Evolutionary conservation across 2,888 invertebrate species (phyloP), one percentile per base, ranked within the genome.

Genomic region (Rhingia rostrata): DNA sequence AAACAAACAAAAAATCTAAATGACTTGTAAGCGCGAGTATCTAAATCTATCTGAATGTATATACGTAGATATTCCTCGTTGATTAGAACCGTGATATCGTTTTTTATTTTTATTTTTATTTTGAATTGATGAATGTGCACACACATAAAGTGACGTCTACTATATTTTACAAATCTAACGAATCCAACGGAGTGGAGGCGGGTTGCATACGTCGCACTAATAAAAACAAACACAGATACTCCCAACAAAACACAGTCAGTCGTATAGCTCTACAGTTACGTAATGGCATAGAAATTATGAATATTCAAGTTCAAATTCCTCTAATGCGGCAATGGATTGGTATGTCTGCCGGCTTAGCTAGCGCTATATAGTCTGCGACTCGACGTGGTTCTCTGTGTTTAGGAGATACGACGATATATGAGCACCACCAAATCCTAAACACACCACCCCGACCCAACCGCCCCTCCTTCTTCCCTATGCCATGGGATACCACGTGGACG

Each of bases 281-380:
- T 58, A 67, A 77, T 61, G 22, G 66, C 37, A 60, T 77, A 72
- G 77, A 77, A 81, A 82, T 77, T 82, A 77, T 77, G 72, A 77
- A 82, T 82, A 82, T 77, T 82, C 82, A 82, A 82, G 82, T 82
- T 82, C 82, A 77, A 72, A 82, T 77, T 66, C 64, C 66, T 70
- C 60, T 60, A 70, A 77, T 81, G 64, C 54, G n/a, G 60, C 30
- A 22, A 7, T 72, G 37, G 14, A 37, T 30, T 32, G 54, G n/a
- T 43, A 32, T 30, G 53, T 61, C 35, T 73, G 45, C 63, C 63
- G 72, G 72, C 61, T 72, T 61, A 61, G 61, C 43, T 51, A 41
- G 58, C 22, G 22, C 6, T 33, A 47, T 47, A 35, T 72, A 33
- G 43, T 43, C 72, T 53, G 41, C 35, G 43, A 61, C 41, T 70